Evolutionary conservation across 2,113 vertebrate species (phyloP), one percentile per base, ranked within the genome.

Genomic region (Thunnus maccoyii): DNA sequence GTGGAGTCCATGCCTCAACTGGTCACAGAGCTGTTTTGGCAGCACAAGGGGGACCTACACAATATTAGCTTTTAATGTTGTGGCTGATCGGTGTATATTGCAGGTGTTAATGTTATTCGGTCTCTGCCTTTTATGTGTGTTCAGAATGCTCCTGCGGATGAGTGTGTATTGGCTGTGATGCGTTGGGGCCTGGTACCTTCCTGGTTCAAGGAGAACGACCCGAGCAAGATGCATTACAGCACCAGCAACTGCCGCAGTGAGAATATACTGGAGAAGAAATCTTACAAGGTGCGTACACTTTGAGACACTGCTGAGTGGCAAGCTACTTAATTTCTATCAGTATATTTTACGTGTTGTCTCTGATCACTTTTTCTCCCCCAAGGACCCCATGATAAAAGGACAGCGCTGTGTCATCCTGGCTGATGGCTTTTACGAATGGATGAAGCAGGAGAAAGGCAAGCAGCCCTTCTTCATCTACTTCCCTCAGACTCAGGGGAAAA

Each of bases 381-480:
- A 99, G 98, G 95, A 95, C 14, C 95, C 98, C 63, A 80, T 99
- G 52, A 65, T 95, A 18, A 97, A 97, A 86, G 98, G 98, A 32
- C 96, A 96, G 74, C 97, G 98, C 68, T 99, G 98, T 0, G 98
- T 99, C 64, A 94, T 99, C 68, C 89, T 99, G 69, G 98, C 98
- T 2, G 97, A 99, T 67, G 98, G 97, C 68, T 99, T 99, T 91
- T 99, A 98, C 0, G 98, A 99, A 91, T 99, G 98, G 98, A 96
- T 90, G 88, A 95, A 88, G 67, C 64, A 78, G 55, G 93, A 89
- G 4, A 94, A 93, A 14, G 90, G 91, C 15, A 97, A 95, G 76
- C 98, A 98, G 81, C 97, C 98, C 0, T 99, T 98, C 83, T 99
- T 99, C 93, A 98, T 99, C 91, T 98, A 99, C 83, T 99, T 99